Base-by-base conservation (phyloP, 2,113 vertebrate genomes). In the Poecile atricapillus region DNA sequence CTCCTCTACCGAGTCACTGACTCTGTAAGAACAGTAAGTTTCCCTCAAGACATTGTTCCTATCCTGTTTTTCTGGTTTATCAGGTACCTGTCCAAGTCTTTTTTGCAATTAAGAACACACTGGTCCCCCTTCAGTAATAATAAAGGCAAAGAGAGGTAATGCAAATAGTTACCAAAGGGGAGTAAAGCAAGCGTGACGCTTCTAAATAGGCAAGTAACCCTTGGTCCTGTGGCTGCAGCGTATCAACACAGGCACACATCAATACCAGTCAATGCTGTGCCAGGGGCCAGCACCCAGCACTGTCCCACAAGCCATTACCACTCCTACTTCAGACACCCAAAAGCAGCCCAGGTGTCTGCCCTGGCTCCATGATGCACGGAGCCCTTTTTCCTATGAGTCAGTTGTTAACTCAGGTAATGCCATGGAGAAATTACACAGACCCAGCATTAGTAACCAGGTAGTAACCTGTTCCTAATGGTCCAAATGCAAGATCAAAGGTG, bases 21-120 rank as follows among this genome's bases (percentile, higher is more conserved):
- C 56, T 79, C 55, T 70, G 49, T 68, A 50, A 83, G 33, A 92
- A 39, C 65, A 59, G 12, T 21, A 37, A 0, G 0, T 79, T 95
- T 78, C 52, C 64, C n/a, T 70, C 37, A 56, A 85, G 58, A 89
- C 35, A 35, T 68, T 76, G 30, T 77, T 85, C 52, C 55, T 83
- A 77, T 56, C 92, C 94, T 74, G 92, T 71, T 96, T 93, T 95
- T 96, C 96, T 89, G 89, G 87, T 96, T 96, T 97, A 84, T 96
- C 89, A 78, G 69, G 84, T 90, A 84, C 59, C 31, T 47, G 56
- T 60, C 37, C 58, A 87, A 77, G 49, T 73, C 27, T 84, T 87
- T 95, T 62, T 71, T 69, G 68, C 53, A 75, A 30, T 89, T 87
- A 77, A 89, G 74, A 92, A 75, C 68, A 59, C 70, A 68, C 67